A percentile compares a stretch with the other conserved stretches of the same genome.
phyloP scores from a whole-genome alignment of 2,113 vertebrate species.

The Solea senegalensis region DNA sequence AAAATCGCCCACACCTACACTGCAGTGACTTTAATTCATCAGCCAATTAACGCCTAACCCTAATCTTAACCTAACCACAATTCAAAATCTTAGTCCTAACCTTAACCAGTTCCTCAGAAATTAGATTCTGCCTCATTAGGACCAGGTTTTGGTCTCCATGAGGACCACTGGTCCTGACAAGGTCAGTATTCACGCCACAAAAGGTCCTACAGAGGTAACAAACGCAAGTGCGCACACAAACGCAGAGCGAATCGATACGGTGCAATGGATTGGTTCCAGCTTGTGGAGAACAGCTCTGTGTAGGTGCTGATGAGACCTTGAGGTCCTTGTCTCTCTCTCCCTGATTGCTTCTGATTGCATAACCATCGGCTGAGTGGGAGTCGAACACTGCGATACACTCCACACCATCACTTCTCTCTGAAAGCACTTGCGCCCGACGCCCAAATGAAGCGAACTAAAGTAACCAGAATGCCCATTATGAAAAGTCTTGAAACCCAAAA shows the following conservation, averaged over 20 bases:
- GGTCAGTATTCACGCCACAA: not conserved
- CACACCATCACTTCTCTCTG: conserved; percentile 61
- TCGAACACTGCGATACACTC: conserved; percentile 68
- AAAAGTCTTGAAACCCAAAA: conserved; percentile 44
- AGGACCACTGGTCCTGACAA: not conserved
- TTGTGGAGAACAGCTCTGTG: conserved; percentile 63
- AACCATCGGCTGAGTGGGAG: conserved; percentile 77
- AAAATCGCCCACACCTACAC: too few species aligned
- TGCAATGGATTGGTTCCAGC: conserved; percentile 59
- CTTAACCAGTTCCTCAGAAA: too few species aligned
- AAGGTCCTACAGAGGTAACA: not conserved
- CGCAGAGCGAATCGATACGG: conserved; percentile 58
- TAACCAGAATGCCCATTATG: conserved; percentile 68
- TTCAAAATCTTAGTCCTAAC: too few species aligned
- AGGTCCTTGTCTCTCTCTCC: conserved; percentile 67
- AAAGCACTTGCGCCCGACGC: conserved; percentile 69
- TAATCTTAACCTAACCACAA: too few species aligned
- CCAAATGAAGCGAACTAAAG: conserved; percentile 72
- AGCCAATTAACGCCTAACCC: too few species aligned
- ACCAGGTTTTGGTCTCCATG: not conserved
- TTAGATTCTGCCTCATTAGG: too few species aligned
- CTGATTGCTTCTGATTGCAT: conserved; percentile 79
- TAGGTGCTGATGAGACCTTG: conserved; percentile 78
- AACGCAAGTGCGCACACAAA: not conserved
- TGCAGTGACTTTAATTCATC: too few species aligned